A percentile compares a stretch with the other conserved stretches of the same genome.
Conservation (phyloP, 2,888 invertebrate species). For the Drosophila greeni region DNA sequence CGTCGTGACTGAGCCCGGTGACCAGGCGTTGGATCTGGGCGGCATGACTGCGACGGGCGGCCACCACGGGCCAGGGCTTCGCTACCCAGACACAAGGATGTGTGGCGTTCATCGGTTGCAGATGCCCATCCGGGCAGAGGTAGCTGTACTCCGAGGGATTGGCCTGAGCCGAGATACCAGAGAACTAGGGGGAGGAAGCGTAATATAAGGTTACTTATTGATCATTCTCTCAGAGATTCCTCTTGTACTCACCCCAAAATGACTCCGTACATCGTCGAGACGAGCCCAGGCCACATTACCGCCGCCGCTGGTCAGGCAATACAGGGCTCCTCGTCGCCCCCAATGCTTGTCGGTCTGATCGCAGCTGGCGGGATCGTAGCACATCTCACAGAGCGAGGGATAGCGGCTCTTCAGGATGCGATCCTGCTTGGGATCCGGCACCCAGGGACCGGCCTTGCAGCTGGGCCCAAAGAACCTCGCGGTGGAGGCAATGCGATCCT, state of each 20-base stretch:
- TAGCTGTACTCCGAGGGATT: conserved; percentile 82
- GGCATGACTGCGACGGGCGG: conserved; percentile 81
- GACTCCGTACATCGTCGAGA: conserved; percentile 83
- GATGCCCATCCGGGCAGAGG: conserved; percentile 87
- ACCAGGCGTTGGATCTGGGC: conserved; percentile 80
- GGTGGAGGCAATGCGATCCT: conserved; percentile 87
- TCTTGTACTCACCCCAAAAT: conserved; percentile 81
- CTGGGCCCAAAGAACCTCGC: conserved; percentile 87
- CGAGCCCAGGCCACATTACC: conserved; percentile 92
- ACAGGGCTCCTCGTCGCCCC: conserved; percentile 89
- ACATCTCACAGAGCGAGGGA: conserved; percentile 86
- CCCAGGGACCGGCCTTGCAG: conserved; percentile 93
- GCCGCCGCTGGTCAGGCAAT: conserved; percentile 87
- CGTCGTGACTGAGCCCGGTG: conserved; percentile 77
- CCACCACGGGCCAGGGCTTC: conserved; percentile 88
- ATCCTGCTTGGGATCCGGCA: conserved; percentile 83
- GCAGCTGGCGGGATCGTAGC: conserved; percentile 83
- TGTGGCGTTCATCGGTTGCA: conserved; percentile 81
- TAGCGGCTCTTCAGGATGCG: conserved; percentile 83
- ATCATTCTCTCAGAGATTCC: neutral
- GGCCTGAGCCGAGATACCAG: conserved; percentile 76
- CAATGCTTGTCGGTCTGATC: conserved; percentile 87
- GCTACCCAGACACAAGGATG: conserved; percentile 88
- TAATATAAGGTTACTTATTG: neutral
- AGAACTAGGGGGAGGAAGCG: conserved; percentile 62